Evolutionary conservation across 2,888 invertebrate species (phyloP).

Genomic region (Heliconius erato): DNA sequence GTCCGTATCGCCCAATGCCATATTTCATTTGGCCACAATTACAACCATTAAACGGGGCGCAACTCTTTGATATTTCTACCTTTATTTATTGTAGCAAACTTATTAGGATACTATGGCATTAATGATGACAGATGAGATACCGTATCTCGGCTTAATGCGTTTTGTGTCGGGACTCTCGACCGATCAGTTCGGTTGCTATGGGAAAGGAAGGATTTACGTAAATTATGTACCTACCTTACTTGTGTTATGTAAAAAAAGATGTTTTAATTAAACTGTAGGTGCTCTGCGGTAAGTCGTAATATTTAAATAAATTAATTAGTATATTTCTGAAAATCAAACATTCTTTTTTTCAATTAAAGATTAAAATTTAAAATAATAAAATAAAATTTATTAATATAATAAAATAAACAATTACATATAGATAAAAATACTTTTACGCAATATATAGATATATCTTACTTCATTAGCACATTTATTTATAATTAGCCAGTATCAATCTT

Average conservation of each 20-base stretch:
- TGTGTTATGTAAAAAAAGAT: constrained; percentile 58
- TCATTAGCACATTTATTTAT: not conserved
- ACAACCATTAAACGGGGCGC: constrained; percentile 83
- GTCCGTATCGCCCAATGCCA: constrained; percentile 69
- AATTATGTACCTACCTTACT: constrained; percentile 66
- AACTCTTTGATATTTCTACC: constrained; percentile 80
- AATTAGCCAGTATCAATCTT: not conserved
- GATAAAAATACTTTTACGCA: not conserved
- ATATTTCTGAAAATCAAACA: not conserved
- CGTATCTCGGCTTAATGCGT: constrained; percentile 75
- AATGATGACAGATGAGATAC: constrained; percentile 85
- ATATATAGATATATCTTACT: not conserved
- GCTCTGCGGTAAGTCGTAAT: not conserved
- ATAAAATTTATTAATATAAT: no score
- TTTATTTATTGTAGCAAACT: constrained; percentile 83
- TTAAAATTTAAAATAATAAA: no score
- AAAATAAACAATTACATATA: no score
- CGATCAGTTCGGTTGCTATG: constrained; percentile 63
- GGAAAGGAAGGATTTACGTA: constrained; percentile 63
- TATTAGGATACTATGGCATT: constrained; percentile 84
- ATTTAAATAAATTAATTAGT: no score
- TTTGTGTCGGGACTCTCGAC: constrained; percentile 64
- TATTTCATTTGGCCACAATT: constrained; percentile 84
- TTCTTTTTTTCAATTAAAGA: not conserved
- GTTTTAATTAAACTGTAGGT: not conserved